Evolutionary conservation across 1,140 invertebrate genomes (phyloP).

Genomic region (Bombus haemorrhoidalis): DNA sequence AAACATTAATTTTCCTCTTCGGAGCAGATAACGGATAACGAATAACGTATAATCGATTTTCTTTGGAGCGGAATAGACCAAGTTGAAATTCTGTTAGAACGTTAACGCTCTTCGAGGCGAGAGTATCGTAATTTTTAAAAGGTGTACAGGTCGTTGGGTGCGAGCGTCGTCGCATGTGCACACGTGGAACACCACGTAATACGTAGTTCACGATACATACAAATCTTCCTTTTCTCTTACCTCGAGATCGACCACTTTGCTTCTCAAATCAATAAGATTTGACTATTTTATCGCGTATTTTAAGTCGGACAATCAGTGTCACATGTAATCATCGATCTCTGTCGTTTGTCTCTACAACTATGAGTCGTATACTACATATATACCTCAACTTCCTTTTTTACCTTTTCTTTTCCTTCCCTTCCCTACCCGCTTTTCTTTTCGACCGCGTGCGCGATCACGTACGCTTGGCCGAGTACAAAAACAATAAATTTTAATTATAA

Average conservation of each 20-base stretch:
- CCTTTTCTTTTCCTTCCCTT: background rate
- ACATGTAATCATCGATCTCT: no score
- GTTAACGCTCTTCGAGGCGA: slow-evolving; percentile 19
- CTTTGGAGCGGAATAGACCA: slow-evolving; percentile 1
- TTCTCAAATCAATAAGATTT: background rate
- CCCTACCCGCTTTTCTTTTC: background rate
- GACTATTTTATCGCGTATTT: background rate
- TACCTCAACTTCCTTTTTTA: background rate
- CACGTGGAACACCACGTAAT: background rate
- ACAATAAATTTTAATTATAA: slow-evolving; percentile 54
- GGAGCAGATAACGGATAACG: slow-evolving; percentile 14
- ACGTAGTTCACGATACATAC: background rate
- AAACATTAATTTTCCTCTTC: slow-evolving; percentile 28
- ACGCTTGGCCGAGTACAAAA: slow-evolving; percentile 37
- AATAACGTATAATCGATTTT: slow-evolving; percentile 32
- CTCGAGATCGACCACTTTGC: background rate
- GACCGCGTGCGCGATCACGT: background rate
- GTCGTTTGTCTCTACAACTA: background rate
- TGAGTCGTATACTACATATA: no score
- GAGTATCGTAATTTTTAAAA: slow-evolving; percentile 37
- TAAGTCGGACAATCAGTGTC: background rate
- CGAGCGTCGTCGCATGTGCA: background rate
- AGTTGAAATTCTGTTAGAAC: slow-evolving; percentile 26
- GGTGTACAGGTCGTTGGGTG: background rate
- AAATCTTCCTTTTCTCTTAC: background rate